These are phyloP conservation scores for Drosophila meridiana DNA, from an alignment of 2,888 invertebrate genomes.

Conservation along the genomic window DNA sequence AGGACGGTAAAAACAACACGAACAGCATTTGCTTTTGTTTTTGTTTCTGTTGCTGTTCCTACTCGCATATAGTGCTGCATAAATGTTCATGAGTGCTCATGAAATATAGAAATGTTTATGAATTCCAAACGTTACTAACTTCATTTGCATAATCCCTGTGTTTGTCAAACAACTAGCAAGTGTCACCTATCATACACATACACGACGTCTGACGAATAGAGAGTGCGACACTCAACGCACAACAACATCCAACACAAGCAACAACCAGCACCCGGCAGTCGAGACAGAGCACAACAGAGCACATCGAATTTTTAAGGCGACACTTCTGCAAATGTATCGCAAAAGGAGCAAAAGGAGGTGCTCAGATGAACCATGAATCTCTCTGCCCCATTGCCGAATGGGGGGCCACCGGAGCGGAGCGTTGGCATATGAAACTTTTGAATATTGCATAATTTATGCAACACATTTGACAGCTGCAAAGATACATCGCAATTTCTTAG, in stretches of 20 bases:
- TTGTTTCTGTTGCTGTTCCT: conserved; percentile 35
- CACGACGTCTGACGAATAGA: conserved; percentile 40
- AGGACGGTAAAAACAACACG: conserved; percentile 17
- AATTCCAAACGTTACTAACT: conserved; percentile 60
- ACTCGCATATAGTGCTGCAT: conserved; percentile 32
- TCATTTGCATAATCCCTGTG: conserved; percentile 71
- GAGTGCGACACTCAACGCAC: conserved; percentile 17
- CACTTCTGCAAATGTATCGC: conserved; percentile 13
- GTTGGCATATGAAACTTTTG: conserved; percentile 4
- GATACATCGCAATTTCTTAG: not conserved
- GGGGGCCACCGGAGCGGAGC: not conserved
- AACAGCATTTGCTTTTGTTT: conserved; percentile 39
- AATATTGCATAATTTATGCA: conserved; percentile 18
- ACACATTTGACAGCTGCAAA: conserved; percentile 12
- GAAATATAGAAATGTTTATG: conserved; percentile 72
- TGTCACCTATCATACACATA: conserved; percentile 58
- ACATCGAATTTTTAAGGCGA: conserved; percentile 11
- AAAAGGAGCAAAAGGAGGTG: conserved; percentile 3
- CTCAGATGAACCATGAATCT: conserved; percentile 12
- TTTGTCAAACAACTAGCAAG: conserved; percentile 51
- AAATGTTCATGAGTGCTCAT: conserved; percentile 64
- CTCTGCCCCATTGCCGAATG: not conserved
- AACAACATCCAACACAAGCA: not conserved
- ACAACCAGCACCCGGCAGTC: not conserved
- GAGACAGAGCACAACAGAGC: not conserved